Evolutionary conservation across 2,113 vertebrate species (phyloP), one percentile per base, ranked within the genome.

Genomic region (Paradoxurus hermaphroditus): DNA sequence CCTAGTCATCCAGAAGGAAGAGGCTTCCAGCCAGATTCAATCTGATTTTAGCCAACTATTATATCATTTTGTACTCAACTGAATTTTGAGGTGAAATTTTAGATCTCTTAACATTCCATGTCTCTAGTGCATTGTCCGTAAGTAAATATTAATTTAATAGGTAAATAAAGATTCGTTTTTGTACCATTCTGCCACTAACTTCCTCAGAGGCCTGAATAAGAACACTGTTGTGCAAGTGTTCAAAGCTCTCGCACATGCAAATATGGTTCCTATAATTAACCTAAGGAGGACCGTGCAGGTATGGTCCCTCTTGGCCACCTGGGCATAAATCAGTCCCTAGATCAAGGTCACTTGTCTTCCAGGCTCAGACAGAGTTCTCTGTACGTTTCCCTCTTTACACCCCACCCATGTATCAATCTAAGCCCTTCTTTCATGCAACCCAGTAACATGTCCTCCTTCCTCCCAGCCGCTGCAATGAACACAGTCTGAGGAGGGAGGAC

Each of bases 381-480:
- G 2, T 36, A 62, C 0, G 0, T 44, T 51, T n/a, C 1, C 44
- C 6, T 70, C 4, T n/a, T 34, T 72, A 19, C 7, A 5, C 4
- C 6, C 11, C 16, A n/a, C n/a, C 9, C 16, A 21, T 4, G 13
- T 49, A 46, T 73, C 34, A 73, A 31, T 8, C 13, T 39, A 21
- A 39, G 31, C 25, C 79, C 15, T 41, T 39, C 16, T 53, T 18
- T 31, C 27, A 51, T 27, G 36, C 65, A 59, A 1, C 3, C 9
- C 36, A 23, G 5, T 6, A 29, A 29, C 1, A 49, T 1, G 7
- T 44, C 23, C 13, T 19, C 21, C 18, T 29, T 21, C 31, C 11
- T 2, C 18, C 12, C 39, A 12, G 29, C 25, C 34, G 44, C 6
- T 15, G 7, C 9, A 82, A 19, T 9, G 6, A 34, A 7, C 19